These are phyloP conservation scores for Nomada fucata DNA, from an alignment of 2,888 invertebrate genomes.

Conservation along the genomic window DNA sequence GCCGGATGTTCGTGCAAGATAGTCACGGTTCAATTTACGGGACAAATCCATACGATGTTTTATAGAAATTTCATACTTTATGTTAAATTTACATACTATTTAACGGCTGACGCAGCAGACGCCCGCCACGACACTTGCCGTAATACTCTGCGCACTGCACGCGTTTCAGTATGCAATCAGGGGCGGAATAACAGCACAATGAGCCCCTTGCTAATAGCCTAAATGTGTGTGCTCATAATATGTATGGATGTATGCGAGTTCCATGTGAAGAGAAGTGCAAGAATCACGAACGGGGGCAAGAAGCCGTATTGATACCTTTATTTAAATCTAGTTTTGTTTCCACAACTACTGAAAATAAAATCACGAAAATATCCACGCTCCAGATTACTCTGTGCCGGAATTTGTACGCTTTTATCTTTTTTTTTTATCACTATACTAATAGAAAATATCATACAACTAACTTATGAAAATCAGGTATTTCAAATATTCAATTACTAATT, in stretches of 20 bases:
- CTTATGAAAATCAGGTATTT: not conserved
- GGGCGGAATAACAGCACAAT: constrained; percentile 45
- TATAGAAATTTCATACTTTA: constrained; percentile 25
- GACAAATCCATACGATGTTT: not conserved
- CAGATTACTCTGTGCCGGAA: constrained; percentile 11
- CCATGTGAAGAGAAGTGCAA: constrained; percentile 6
- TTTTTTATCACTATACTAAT: not conserved
- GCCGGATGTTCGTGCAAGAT: not conserved
- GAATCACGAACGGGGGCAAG: constrained; percentile 49
- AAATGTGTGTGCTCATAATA: not conserved
- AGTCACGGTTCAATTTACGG: constrained; percentile 1
- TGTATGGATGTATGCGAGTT: not conserved
- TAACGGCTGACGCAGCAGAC: constrained; percentile 75
- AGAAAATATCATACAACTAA: not conserved
- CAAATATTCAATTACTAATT: not conserved
- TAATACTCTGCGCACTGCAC: constrained; percentile 50
- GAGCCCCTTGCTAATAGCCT: constrained; percentile 34
- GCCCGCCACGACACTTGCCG: constrained; percentile 62
- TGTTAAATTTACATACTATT: constrained; percentile 49
- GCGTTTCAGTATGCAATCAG: constrained; percentile 52
- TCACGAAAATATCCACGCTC: constrained; percentile 16
- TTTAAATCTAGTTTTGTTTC: constrained; percentile 46
- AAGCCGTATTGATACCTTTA: constrained; percentile 55
- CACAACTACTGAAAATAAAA: constrained; percentile 38
- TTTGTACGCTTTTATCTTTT: not conserved